Evolutionary conservation across 1,140 invertebrate species (phyloP), one percentile per base, ranked within the genome.

Genomic region (Solenopsis fugax): DNA sequence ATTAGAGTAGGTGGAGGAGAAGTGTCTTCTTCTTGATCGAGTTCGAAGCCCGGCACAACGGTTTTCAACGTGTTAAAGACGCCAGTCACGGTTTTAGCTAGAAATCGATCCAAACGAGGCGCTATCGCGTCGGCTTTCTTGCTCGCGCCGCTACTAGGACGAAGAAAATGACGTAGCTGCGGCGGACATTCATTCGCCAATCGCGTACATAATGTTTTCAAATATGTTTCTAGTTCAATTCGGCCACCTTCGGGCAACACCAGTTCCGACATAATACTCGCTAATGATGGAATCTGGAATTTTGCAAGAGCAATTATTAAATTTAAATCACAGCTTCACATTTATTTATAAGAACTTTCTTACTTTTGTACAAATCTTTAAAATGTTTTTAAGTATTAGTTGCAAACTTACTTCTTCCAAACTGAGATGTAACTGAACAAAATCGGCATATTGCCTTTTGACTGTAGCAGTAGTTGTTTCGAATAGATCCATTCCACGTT

Each of bases 11-110:
- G 93, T 37, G 93, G 69, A 6, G 92, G 90, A 13, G 87, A 18
- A 37, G 81, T 84, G 16, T 95, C 93, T n/a, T 94, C 94, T 48
- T 95, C 94, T 21, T 93, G 91, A 73, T 94, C 94, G 73, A 94
- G 89, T 88, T 95, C 94, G 41, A 95, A 95, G 9, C 94, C 94
- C 37, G 94, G 94, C 1, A 95, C 94, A 6, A 95, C 94, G 0
- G 93, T 94, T 87, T 91, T 95, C 18, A 95, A 67, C 0, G 94
- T 95, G 60, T 95, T 95, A 69, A 94, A 95, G 16, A 94, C 93
- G 6, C 94, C 94, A 24, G 91, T 95, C 4, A 95, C 93, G 6
- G 94, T 94, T 88, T 95, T 95, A 0, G 94, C 94, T 18, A 95
- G 86, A 87, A 95, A 93, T 87, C 92, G 92, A 69, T 95, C 94